Percentiles rank a stretch among this genome's conserved stretches.
Evolutionary conservation across 2,888 invertebrate genomes (phyloP).

Genomic region (Drosophila helvetica): DNA sequence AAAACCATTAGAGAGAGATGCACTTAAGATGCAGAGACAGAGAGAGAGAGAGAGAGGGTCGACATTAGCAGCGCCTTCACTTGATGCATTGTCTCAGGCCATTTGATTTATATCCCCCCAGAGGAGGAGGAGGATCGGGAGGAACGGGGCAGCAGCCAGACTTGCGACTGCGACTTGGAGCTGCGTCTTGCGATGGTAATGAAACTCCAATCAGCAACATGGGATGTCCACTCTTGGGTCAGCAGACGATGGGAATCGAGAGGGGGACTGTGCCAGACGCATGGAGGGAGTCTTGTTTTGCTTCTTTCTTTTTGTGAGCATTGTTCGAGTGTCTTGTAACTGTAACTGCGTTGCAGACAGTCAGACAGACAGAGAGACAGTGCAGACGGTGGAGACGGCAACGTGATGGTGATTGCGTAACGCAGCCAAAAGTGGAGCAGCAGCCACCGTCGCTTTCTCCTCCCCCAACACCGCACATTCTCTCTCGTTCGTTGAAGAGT

Average conservation of each 20-base stretch:
- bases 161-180: constrained; percentile 4
- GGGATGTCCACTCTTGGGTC: constrained; percentile 39
- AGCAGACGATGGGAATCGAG: constrained; percentile 5
- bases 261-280: constrained; percentile 16
- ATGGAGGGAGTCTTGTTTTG: constrained; percentile 21
- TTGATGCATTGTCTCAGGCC: constrained; percentile 75
- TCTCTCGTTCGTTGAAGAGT: constrained; percentile 6
- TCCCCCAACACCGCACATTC: constrained; percentile 42
- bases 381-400: constrained; percentile 41
- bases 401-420: constrained; percentile 66
- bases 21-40: constrained; percentile 44
- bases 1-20: constrained; percentile 66
- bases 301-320: constrained; percentile 32
- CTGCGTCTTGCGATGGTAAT: constrained; percentile 57
- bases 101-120: constrained; percentile 72
- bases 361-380: constrained; percentile 6
- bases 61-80: constrained; percentile 48
- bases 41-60: not conserved
- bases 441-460: constrained; percentile 48
- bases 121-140: constrained; percentile 2
- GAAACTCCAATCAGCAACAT: constrained; percentile 68
- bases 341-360: constrained; percentile 45
- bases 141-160: too few relatives aligned
- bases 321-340: constrained; percentile 50
- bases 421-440: constrained; percentile 75